These are phyloP conservation scores for Sterrhoptilus dennistouni DNA, from an alignment of 2,113 vertebrate genomes.

Conservation along the genomic window DNA sequence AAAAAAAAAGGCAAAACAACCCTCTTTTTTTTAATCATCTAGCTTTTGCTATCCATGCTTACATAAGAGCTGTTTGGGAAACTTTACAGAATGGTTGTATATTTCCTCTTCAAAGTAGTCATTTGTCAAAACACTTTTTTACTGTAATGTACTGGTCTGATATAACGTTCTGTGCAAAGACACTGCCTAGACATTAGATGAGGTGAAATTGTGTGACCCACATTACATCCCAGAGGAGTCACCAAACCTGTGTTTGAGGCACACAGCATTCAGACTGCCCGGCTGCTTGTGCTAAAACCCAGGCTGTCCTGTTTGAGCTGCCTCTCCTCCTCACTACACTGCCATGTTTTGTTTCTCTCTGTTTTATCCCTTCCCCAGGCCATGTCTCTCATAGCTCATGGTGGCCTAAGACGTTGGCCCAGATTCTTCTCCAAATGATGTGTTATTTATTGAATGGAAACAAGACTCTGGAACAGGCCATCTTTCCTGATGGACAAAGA, in stretches of 20 bases:
- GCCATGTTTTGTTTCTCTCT: not conserved
- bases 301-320: not conserved
- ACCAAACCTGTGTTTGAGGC: not conserved
- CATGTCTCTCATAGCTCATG: not conserved
- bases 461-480: not conserved
- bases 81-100: not conserved
- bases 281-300: not conserved
- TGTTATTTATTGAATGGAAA: not conserved
- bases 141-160: not conserved
- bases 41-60: not conserved
- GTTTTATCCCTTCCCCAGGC: not conserved
- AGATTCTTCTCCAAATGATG: not conserved
- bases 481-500: not conserved
- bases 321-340: not conserved
- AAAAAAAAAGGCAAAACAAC: not conserved
- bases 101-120: not conserved
- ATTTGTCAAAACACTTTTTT: not conserved
- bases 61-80: not conserved
- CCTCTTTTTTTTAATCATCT: not conserved
- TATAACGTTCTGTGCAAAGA: not conserved
- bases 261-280: fast-evolving
- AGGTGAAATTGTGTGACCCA: not conserved
- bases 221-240: not conserved
- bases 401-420: not conserved
- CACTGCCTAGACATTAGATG: not conserved